Conservation (phyloP, 2,888 invertebrate species). For the Hyalella azteca region DNA sequence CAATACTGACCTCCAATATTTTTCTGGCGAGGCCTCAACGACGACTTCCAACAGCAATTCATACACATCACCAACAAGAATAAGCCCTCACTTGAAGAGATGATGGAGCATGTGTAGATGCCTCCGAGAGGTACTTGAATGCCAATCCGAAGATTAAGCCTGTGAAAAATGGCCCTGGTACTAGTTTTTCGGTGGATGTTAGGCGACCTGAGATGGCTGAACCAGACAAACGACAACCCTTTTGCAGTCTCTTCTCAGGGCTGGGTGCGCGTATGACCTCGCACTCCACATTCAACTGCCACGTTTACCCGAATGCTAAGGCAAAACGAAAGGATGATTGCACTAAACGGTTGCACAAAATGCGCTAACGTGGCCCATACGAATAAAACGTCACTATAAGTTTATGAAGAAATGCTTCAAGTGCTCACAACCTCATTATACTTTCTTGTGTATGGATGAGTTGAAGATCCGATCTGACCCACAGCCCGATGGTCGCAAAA, state of each 20-base stretch:
- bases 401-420: no score
- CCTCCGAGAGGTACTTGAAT: neutral
- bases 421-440: no score
- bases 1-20: neutral
- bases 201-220: neutral
- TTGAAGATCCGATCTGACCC: no score
- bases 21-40: neutral
- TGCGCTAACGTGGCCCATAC: no score
- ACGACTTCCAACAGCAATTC: neutral
- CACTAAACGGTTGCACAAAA: no score
- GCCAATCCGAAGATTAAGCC: neutral
- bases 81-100: neutral
- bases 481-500: no score
- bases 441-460: no score
- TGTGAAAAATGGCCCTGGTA: neutral
- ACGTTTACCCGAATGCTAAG: no score
- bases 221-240: neutral
- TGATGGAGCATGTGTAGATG: neutral
- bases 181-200: neutral
- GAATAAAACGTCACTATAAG: no score
- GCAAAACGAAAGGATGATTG: no score
- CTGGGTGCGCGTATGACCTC: neutral
- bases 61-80: conserved; percentile 20
- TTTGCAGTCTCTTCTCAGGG: neutral
- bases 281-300: neutral